Evolutionary conservation across 2,888 invertebrate genomes (phyloP).

Genomic region (Hirtodrosophila trivittata): DNA sequence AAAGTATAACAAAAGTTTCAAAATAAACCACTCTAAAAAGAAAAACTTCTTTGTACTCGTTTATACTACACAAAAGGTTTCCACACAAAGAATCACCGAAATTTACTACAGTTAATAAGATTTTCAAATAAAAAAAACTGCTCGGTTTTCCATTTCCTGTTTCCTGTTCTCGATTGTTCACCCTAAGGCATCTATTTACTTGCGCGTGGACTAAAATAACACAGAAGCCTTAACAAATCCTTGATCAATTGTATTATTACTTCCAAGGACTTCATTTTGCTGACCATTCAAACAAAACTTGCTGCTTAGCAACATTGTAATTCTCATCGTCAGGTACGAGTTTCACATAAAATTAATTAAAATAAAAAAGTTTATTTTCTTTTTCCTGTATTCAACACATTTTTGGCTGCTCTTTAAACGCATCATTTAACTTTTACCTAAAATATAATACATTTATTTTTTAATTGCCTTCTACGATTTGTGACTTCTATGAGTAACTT

Average conservation of each 20-base stretch:
- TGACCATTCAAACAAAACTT: constrained; percentile 34
- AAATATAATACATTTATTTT: constrained; percentile 18
- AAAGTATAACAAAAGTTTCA: too few species aligned
- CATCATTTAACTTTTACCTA: background rate
- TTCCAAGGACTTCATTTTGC: constrained; percentile 16
- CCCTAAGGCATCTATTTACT: too few species aligned
- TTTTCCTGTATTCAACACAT: background rate
- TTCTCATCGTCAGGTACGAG: too few species aligned
- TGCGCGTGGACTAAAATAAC: constrained; percentile 7
- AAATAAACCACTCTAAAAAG: too few species aligned
- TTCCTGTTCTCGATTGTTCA: constrained; percentile 4
- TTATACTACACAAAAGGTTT: too few species aligned
- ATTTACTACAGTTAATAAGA: constrained; percentile 45
- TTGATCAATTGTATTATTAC: constrained; percentile 47
- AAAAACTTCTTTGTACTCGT: too few species aligned
- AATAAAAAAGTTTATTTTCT: constrained; percentile 21
- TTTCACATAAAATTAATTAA: too few species aligned
- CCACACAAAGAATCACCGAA: constrained; percentile 33
- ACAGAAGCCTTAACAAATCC: background rate
- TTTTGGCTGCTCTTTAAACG: background rate
- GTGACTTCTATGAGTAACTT: too few species aligned
- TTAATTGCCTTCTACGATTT: too few species aligned
- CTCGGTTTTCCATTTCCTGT: constrained; percentile 5
- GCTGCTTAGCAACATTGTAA: constrained; percentile 40
- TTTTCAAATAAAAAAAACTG: constrained; percentile 36